Conservation (phyloP, 2,113 vertebrate genomes). For the Litocranius walleri region DNA sequence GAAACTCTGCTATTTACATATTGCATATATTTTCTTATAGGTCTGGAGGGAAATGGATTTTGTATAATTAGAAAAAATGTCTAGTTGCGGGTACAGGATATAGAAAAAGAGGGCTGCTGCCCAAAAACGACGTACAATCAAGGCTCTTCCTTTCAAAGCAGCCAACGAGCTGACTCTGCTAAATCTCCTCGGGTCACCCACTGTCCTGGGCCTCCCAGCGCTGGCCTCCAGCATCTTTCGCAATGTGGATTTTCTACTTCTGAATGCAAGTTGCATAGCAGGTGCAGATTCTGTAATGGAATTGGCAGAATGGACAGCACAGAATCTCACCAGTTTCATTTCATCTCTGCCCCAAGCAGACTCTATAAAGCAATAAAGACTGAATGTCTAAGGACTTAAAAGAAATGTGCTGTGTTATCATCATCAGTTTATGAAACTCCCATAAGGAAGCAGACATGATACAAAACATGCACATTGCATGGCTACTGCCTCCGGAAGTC, state of each 20-base stretch:
- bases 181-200: accelerated
- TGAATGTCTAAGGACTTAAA: conserved; percentile 66
- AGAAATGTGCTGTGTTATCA: conserved; percentile 67
- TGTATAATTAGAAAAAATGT: conserved; percentile 25
- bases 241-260: background rate
- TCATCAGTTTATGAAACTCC: conserved; percentile 72
- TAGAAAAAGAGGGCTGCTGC: background rate
- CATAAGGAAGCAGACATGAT: conserved; percentile 53
- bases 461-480: conserved; percentile 51
- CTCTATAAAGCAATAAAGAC: conserved; percentile 69
- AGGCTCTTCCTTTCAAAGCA: background rate
- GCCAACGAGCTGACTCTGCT: background rate
- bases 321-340: conserved; percentile 47
- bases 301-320: conserved; percentile 22
- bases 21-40: background rate
- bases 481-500: conserved; percentile 25
- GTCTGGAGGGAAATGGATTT: conserved; percentile 41
- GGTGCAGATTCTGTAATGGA: background rate
- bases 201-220: background rate
- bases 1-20: conserved; percentile 39
- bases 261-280: background rate
- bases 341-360: conserved; percentile 60
- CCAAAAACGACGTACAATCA: background rate
- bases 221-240: background rate
- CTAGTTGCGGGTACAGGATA: background rate